Base-by-base conservation (phyloP, 2,888 invertebrate species). In the Amphipoea lucens region DNA sequence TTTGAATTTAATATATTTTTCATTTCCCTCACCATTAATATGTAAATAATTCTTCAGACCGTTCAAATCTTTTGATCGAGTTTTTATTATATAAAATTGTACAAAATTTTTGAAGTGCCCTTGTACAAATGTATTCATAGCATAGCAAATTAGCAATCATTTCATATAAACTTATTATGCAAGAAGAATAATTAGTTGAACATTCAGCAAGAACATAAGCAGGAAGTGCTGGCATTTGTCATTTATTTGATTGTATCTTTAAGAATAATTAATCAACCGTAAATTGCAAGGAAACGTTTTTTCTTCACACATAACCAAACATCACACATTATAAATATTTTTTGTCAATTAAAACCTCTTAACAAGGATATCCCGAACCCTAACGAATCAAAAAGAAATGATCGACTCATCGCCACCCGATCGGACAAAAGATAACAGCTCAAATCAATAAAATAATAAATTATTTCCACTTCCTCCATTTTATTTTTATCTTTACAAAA, bases 1-100 rank as follows among this genome's bases (percentile, higher is more conserved):
- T 95, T 95, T 95, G 96, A 96, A 96, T 96, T 96, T 97, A 96
- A 96, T 96, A 96, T 95, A 96, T 96, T 96, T 96, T 96, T 96
- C 96, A 96, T 96, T 96, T 96, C 95, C 96, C 93, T 92, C 89
- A 91, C 94, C 92, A 96, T 96, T 96, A 96, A 96, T 96, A 96
- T 96, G 96, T 94, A 94, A 96, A 96, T 96, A 93, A 94, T 95
- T 93, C 92, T 93, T 92, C 91, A 91, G 92, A 92, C 91, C 90
- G 83, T 87, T 87, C 87, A 91, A 92, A 86, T 90, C 90, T 91
- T 90, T 92, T 92, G 90, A 92, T 90, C 87, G 86, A 89, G 88
- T 87, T 87, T 85, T 83, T 82, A 84, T 84, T 85, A 82, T 78
- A 81, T 71, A 83, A 89, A 81, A 78, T 75, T 86, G 78, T 74